Percentiles rank a stretch among this genome's conserved stretches.
These are phyloP conservation scores for Mobula hypostoma DNA, from an alignment of 2,113 vertebrate species.

Conservation along the genomic window DNA sequence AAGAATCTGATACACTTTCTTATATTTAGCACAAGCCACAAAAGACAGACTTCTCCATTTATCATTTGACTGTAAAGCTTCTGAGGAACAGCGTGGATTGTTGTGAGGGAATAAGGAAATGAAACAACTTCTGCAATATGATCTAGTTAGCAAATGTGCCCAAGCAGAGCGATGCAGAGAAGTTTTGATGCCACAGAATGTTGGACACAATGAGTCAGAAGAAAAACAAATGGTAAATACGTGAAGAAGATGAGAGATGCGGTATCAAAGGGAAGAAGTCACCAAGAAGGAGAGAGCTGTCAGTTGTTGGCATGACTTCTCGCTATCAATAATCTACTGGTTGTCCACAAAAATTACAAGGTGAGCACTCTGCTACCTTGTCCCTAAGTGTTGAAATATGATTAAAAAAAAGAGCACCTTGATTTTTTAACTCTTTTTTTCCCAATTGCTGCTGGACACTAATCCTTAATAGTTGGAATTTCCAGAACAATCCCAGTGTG, in stretches of 20 bases:
- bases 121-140: too few relatives aligned
- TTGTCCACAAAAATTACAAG: not conserved
- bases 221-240: not conserved
- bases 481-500: not conserved
- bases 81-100: too few relatives aligned
- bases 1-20: too few relatives aligned
- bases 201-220: not conserved
- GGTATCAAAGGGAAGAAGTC: not conserved
- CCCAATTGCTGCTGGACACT: not conserved
- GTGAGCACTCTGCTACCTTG: not conserved
- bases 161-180: not conserved
- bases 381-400: not conserved
- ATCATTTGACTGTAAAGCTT: too few relatives aligned
- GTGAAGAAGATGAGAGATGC: not conserved
- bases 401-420: not conserved
- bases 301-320: not conserved
- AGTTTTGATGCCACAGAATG: not conserved
- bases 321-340: not conserved
- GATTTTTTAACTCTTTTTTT: not conserved
- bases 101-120: too few relatives aligned
- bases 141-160: not conserved
- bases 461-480: not conserved
- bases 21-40: too few relatives aligned
- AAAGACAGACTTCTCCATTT: too few relatives aligned
- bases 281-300: not conserved